Evolutionary conservation across 2,888 invertebrate species (phyloP), one percentile per base, ranked within the genome.

Genomic region (Drosophila affinis): DNA sequence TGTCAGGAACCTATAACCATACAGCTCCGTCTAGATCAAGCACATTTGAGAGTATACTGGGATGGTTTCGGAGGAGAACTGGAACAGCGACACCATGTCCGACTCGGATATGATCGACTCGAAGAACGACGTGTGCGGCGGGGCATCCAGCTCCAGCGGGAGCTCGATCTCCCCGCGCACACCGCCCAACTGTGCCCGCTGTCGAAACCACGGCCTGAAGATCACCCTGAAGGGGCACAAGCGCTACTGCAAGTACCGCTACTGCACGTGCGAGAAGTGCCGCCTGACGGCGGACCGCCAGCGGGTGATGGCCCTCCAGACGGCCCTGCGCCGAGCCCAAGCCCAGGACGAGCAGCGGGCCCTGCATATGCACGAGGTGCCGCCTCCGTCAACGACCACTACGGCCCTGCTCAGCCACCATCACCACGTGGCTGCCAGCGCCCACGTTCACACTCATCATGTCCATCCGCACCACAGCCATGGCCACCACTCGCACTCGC

Each of bases 171-270:
- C 94, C 53, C 95, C 96, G 17, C 94, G 97, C 68, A 96, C 97
- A 74, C 97, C 97, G 9, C 98, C 98, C 18, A 98, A 97, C 93
- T 98, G 98, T 92, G 97, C 97, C 51, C 95, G 98, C 32, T 98
- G 98, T 92, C 94, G 97, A 71, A 98, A 98, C 93, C 98, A 98
- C 92, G 95, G 96, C n/a, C 93, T 97, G 89, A 97, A 97, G 91
- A 95, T 97, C 79, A 95, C 95, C 92, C 94, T 98, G 76, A 97
- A 97, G 92, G 98, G 97, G 17, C 98, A 98, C 93, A 98, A 98
- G 92, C 94, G 97, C 34, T 97, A 97, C 93, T 98, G 98, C 94
- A 95, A 95, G 89, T 98, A 94, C 93, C 95, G 97, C 76, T 94
- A 94, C 90, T 98, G 98, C 93, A 94, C 93, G 72, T 98, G 98